Conservation (phyloP, 30 jellyfish, hydroid and myxozoan species). For the Calvadosia cruxmelitensis region DNA sequence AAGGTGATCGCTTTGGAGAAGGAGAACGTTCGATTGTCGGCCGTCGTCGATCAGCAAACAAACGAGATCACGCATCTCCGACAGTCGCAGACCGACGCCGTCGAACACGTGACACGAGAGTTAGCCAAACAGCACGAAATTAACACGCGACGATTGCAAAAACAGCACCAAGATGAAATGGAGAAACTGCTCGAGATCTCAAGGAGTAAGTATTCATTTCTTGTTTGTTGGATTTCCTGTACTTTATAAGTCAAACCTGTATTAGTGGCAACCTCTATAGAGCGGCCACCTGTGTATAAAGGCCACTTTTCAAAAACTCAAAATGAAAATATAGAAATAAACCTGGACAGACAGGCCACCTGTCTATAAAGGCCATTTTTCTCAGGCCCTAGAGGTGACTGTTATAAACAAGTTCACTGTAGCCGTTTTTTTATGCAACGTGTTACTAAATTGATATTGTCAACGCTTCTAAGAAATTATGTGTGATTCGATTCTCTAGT, state of each 20-base stretch:
- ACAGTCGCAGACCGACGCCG: constrained; percentile 2
- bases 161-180: constrained; percentile 42
- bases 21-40: not conserved
- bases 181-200: constrained; percentile 41
- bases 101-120: constrained; percentile 22
- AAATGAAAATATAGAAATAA: too few relatives aligned
- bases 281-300: too few relatives aligned
- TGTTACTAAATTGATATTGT: too few relatives aligned
- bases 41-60: not conserved
- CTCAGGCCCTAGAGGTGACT: too few relatives aligned
- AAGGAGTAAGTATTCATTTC: constrained; percentile 19
- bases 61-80: not conserved
- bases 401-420: constrained; percentile 44
- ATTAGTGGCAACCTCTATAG: too few relatives aligned
- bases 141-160: constrained; percentile 15
- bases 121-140: constrained; percentile 11
- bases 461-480: too few relatives aligned
- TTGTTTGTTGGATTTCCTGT: too few relatives aligned
- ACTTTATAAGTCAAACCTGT: constrained; percentile 42
- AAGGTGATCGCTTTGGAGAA: not conserved
- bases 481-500: not conserved
- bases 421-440: too few relatives aligned
- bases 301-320: too few relatives aligned
- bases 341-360: too few relatives aligned
- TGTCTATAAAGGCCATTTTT: too few relatives aligned